Evolutionary conservation across 1,140 invertebrate species (phyloP).

Genomic region (Venustaconcha ellipsiformis): DNA sequence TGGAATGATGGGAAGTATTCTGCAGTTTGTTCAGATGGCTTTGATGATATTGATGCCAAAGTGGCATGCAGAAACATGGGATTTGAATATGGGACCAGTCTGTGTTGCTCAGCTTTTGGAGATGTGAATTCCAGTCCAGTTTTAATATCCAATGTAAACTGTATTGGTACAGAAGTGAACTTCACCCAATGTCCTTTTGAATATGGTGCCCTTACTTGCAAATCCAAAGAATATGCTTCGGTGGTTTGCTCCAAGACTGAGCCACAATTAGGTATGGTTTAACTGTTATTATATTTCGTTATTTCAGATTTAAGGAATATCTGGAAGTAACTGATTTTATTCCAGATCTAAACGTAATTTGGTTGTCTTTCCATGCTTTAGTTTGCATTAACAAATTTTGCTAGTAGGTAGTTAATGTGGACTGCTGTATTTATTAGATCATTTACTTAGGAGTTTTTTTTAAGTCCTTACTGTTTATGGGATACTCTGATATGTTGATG

Average conservation of each 20-base stretch:
- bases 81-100: conserved; percentile 42
- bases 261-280: conserved; percentile 30
- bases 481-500: too few species aligned
- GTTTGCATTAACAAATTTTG: too few species aligned
- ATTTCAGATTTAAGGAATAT: too few species aligned
- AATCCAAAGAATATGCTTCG: conserved; percentile 47
- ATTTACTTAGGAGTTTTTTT: too few species aligned
- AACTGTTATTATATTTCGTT: background rate
- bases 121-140: conserved; percentile 12
- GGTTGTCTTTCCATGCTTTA: too few species aligned
- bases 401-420: too few species aligned
- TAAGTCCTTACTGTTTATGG: too few species aligned
- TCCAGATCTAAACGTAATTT: too few species aligned
- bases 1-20: conserved; percentile 38
- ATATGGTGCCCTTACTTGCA: conserved; percentile 3
- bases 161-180: conserved; percentile 37
- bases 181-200: conserved; percentile 34
- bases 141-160: conserved; percentile 22
- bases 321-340: too few species aligned
- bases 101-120: conserved; percentile 48
- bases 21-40: conserved; percentile 52
- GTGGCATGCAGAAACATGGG: conserved; percentile 55
- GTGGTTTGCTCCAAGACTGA: conserved; percentile 46
- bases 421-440: too few species aligned
- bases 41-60: conserved; percentile 48